Base-by-base conservation (phyloP, 2,888 invertebrate genomes). In the Clanis bilineata region DNA sequence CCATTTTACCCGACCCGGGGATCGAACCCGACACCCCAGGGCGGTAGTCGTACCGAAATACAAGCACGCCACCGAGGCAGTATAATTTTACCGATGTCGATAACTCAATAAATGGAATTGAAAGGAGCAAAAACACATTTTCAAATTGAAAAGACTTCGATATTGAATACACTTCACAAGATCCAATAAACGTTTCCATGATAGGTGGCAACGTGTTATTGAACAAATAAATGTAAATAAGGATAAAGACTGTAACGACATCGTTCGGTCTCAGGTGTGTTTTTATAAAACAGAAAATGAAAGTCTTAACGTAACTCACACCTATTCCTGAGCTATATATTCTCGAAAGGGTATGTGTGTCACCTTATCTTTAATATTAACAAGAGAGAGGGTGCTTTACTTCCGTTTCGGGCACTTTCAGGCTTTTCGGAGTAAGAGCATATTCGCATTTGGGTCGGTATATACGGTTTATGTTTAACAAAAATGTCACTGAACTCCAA, bases 81-180 rank as follows among this genome's bases (percentile, higher is more conserved):
- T n/a, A 79, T 83, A 23, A 86, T 87, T 86, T 85, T 78, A 67
- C 69, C 66, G 61, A 65, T 81, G 82, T n/a, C n/a, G n/a, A n/a
- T 84, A 76, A 70, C 78, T 71, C 73, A 69, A 73, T 73, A 72
- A 82, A 83, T 86, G 86, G 86, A 84, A 80, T 77, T 77, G 73
- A 72, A 74, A 78, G 72, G 67, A 64, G 75, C 79, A 81, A 81
- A 82, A 81, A 84, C 86, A 82, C 81, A 81, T 85, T 85, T 85
- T 58, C 6, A 45, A 47, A 25, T 21, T 71, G 23, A 58, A 58
- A 12, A 38, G 10, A 47, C 38, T 47, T 70, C 69, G 68, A 66
- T 72, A 76, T 80, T 81, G 23, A 45, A 25, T 25, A 47, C 22
- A 47, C 18, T 25, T 15, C 15, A 36, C 21, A 21, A 21, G 23